Evolutionary conservation across 2,888 invertebrate species (phyloP), one percentile per base, ranked within the genome.

Genomic region (Melanostoma scalare): DNA sequence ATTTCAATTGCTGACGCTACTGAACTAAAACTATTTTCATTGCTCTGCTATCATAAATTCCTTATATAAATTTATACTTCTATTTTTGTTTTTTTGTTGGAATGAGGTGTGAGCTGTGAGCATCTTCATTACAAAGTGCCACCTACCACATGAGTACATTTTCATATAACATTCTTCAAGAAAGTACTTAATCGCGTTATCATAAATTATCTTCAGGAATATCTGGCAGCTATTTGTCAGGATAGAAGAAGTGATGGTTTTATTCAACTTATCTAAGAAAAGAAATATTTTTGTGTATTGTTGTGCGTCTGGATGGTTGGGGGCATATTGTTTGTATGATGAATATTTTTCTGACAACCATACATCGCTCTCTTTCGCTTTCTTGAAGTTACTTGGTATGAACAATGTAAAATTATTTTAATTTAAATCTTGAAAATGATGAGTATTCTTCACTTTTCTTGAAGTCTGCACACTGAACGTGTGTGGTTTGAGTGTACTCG

Each of bases 201-300:
- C 61, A 61, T 61, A 61, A 61, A 61, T 61, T 61, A 61, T 48
- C 36, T 20, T 61, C 61, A 61, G 61, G 38, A 61, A 61, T 61
- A 61, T 46, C 61, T 61, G 61, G 36, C 61, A 61, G 61, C 48
- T 61, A 61, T 61, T 61, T 61, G 61, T 61, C 46, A 61, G 48
- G 35, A 53, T 42, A 20, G 20, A 61, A 42, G 8, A 61, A 61
- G 8, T 48, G 46, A 48, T 30, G 61, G 30, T 48, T 20, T 35
- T 61, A 46, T 60, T 44, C 10, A 4, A 6, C 20, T 46, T 48
- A 61, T 48, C 48, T 61, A 48, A 36, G 9, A 35, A 6, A 48
- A 10, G 60, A 60, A 60, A 33, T 60, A 44, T 33, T 44, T 58
- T 42, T 31, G 40, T 40, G 30, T 42, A 6, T 40, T 40, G 36